A percentile compares a stretch with the other conserved stretches of the same genome.
Conservation (phyloP, 2,888 invertebrate genomes). For the Dascillus cervinus region DNA sequence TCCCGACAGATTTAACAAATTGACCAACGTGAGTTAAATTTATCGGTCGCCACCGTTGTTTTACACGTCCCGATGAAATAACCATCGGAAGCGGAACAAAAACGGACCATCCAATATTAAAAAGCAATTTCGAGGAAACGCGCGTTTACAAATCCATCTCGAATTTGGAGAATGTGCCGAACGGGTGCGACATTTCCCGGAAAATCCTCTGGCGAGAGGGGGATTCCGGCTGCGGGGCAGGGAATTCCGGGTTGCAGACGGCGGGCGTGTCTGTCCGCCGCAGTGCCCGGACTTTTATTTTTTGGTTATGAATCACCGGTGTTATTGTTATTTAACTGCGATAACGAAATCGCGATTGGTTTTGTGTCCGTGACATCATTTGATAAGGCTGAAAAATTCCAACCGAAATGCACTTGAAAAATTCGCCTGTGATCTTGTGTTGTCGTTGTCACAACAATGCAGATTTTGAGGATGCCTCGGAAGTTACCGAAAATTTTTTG, state of each 20-base stretch:
- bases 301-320: not conserved
- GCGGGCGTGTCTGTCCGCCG: slow-evolving; percentile 36
- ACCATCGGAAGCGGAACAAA: no score
- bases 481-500: slow-evolving; percentile 53
- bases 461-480: slow-evolving; percentile 1
- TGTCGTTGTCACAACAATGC: slow-evolving; percentile 12
- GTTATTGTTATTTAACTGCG: not conserved
- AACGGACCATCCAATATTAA: no score
- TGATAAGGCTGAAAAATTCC: not conserved
- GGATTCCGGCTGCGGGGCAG: slow-evolving; percentile 29
- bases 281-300: slow-evolving; percentile 25
- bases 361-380: not conserved
- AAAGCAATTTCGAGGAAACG: no score
- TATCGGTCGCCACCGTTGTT: no score
- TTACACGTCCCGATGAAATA: no score
- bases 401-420: not conserved
- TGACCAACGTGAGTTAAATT: no score
- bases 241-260: slow-evolving; percentile 31
- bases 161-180: no score
- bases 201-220: slow-evolving; percentile 20
- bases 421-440: slow-evolving; percentile 4
- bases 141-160: no score
- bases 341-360: not conserved
- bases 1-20: no score
- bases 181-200: slow-evolving; percentile 3